These are phyloP conservation scores for Mastigias papua DNA, from an alignment of 30 jellyfish, hydroid and myxozoan genomes.

Conservation along the genomic window DNA sequence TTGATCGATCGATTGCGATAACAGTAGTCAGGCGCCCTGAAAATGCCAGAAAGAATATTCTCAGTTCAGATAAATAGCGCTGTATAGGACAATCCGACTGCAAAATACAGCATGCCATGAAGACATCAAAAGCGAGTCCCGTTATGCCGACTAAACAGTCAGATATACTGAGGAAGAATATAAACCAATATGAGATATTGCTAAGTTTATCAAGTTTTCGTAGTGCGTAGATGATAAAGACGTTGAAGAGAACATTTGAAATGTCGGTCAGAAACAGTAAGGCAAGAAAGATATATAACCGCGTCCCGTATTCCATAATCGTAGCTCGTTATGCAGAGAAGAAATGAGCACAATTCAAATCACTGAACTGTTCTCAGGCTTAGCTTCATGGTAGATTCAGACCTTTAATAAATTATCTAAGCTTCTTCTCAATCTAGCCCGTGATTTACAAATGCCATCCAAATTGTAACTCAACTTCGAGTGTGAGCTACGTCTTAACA, in stretches of 20 bases:
- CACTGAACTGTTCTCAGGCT: no score
- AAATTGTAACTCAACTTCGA: no score
- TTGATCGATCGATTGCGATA: constrained; percentile 24
- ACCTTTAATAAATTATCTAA: no score
- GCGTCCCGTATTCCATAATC: no score
- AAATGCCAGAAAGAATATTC: background rate
- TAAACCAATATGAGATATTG: constrained; percentile 12
- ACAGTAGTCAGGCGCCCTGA: constrained; percentile 5
- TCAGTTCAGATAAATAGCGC: background rate
- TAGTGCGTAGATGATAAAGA: constrained; percentile 17
- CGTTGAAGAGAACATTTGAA: constrained; percentile 15
- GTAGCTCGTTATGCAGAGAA: no score
- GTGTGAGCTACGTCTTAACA: no score
- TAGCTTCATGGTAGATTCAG: no score
- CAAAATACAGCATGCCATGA: background rate
- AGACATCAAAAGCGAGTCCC: background rate
- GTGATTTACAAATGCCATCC: no score
- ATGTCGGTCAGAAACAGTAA: background rate
- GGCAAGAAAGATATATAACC: background rate
- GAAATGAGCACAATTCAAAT: no score
- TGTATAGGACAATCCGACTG: no score
- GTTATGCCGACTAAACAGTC: constrained; percentile 37
- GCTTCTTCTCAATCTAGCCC: no score
- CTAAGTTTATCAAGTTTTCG: constrained; percentile 27
- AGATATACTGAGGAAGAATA: constrained; percentile 30